Base-by-base conservation (phyloP, 2,888 invertebrate genomes). In the Sussaba pulchella region DNA sequence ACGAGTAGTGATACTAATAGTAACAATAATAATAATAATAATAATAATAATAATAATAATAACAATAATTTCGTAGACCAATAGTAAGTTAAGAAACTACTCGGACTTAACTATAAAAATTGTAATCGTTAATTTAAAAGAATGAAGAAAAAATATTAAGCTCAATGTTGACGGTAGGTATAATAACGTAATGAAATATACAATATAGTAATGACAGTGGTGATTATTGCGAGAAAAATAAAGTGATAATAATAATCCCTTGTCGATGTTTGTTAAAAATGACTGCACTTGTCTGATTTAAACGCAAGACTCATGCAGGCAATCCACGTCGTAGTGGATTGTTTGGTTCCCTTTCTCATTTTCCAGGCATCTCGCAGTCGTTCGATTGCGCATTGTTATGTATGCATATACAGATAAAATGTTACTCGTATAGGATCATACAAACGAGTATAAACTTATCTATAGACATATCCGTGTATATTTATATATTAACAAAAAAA, bases 401-500 rank as follows among this genome's bases (percentile, higher is more conserved):
- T 50, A 67, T 61, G 45, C 50, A 47, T 61, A 17, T 31, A 78
- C 78, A 52, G 71, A 66, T 77, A 41, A 59, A 70, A 57, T 77
- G 47, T 59, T 43, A 66, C 8, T n/a, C 63, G 54, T 77, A 77
- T 71, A 50, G 17, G 12, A 9, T 77, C 14, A 17, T 39, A 71
- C 66, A 71, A 59, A 66, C 64, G 66, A 71, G 71, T 71, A 66
- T 54, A 57, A 64, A 24, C 57, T 59, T 71, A 78, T 72, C 72
- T 24, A 66, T 72, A 78, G 61, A 72, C 72, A 67, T 45, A 64
- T 71, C n/a, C 36, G 80, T 82, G 81, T 82, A 83, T 84, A 84
- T 82, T 67, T 78, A 83, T 83, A 76, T 83, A 82, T 83, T 74
- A 83, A 83, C 81, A 82, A 82, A 81, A 79, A 83, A 57, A 57